Evolutionary conservation across 2,113 vertebrate genomes (phyloP).

Genomic region (Onychostoma macrolepis): DNA sequence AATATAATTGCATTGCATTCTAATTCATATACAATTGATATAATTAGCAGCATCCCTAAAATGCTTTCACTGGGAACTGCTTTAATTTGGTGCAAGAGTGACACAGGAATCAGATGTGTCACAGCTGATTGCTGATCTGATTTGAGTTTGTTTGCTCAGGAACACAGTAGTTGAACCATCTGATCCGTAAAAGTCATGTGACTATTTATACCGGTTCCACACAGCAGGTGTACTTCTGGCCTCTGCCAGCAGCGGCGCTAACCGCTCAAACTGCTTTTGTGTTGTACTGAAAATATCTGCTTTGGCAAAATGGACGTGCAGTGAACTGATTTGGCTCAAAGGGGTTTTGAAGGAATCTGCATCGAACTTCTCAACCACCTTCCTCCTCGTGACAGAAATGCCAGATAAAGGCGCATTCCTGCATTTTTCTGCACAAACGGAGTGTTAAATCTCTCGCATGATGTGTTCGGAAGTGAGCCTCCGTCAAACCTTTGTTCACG

Average conservation of each 20-base stretch:
- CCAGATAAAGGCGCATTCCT: not conserved
- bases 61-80: too few species aligned
- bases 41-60: too few species aligned
- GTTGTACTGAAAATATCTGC: not conserved
- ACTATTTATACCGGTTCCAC: too few species aligned
- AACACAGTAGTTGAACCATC: too few species aligned
- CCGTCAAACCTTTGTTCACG: not conserved
- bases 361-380: not conserved
- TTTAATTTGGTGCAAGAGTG: too few species aligned
- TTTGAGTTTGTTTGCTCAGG: too few species aligned
- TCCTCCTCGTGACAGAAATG: not conserved
- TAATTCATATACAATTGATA: too few species aligned
- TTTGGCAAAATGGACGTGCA: too few species aligned
- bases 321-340: not conserved
- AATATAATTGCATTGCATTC: too few species aligned
- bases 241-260: not conserved
- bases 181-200: too few species aligned
- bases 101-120: too few species aligned
- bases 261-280: not conserved
- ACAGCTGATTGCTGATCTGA: too few species aligned
- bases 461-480: not conserved
- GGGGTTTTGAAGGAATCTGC: not conserved
- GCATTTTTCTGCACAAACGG: not conserved
- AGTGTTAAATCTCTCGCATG: not conserved
- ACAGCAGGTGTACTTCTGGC: not conserved